Conservation (phyloP, 1,140 invertebrate genomes). For the Eupristina koningsbergeri region DNA sequence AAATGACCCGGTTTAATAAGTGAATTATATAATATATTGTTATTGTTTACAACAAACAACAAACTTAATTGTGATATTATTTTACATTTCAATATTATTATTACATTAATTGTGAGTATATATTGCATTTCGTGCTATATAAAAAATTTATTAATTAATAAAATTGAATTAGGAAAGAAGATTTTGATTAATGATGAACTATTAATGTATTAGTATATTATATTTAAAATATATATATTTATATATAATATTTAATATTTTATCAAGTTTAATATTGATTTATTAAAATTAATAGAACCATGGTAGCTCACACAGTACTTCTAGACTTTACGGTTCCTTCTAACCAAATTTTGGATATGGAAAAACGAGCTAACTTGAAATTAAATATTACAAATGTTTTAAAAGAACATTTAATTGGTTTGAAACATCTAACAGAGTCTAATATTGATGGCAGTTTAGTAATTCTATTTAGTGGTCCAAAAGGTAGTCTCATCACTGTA, state of each 20-base stretch:
- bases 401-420: conserved; percentile 79
- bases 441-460: conserved; percentile 79
- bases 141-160: background rate
- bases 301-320: conserved; percentile 87
- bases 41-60: conserved; percentile 9
- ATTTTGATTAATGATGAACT: background rate
- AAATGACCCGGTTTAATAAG: conserved; percentile 47
- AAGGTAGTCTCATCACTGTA: conserved; percentile 79
- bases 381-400: conserved; percentile 79
- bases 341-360: conserved; percentile 77
- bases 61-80: background rate
- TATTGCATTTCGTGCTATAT: background rate
- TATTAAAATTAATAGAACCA: conserved; percentile 68
- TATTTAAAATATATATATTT: background rate
- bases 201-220: background rate
- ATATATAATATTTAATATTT: background rate
- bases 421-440: conserved; percentile 78
- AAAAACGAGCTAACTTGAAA: conserved; percentile 78
- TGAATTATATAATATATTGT: conserved; percentile 48
- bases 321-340: conserved; percentile 86
- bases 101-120: background rate
- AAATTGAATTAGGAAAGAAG: background rate
- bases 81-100: background rate
- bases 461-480: conserved; percentile 79
- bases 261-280: too few relatives aligned